These are phyloP conservation scores for Ranitomeya variabilis DNA, from an alignment of 2,113 vertebrate species.

Conservation along the genomic window DNA sequence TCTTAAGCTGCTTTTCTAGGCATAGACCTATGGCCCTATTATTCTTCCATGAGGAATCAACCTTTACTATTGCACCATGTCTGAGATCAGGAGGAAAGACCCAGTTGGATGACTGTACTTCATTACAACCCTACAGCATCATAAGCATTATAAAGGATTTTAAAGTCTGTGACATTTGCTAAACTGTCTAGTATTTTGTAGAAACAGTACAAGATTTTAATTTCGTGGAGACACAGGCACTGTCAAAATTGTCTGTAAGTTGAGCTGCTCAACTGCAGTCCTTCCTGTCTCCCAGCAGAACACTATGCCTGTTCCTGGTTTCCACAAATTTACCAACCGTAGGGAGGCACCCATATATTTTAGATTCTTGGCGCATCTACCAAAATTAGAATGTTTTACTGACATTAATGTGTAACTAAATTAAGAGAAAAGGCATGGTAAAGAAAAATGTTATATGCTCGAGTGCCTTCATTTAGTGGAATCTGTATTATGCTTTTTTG, in stretches of 20 bases:
- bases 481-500: background rate
- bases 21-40: background rate
- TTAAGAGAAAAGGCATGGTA: background rate
- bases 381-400: background rate
- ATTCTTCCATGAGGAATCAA: background rate
- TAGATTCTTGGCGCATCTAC: background rate
- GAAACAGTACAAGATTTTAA: background rate
- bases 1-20: background rate
- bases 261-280: no score
- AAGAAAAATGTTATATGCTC: background rate
- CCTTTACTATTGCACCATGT: background rate
- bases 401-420: background rate
- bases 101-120: background rate
- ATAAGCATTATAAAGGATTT: background rate
- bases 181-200: background rate
- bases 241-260: no score
- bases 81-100: background rate
- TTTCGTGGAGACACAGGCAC: background rate
- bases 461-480: slow-evolving; percentile 24
- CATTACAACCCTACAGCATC: background rate
- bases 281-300: background rate
- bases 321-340: background rate
- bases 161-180: background rate
- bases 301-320: background rate
- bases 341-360: background rate